Percentiles rank a stretch among this genome's conserved stretches.
Evolutionary conservation across 2,888 invertebrate genomes (phyloP).

Genomic region (Lasioglossum pauxillum): DNA sequence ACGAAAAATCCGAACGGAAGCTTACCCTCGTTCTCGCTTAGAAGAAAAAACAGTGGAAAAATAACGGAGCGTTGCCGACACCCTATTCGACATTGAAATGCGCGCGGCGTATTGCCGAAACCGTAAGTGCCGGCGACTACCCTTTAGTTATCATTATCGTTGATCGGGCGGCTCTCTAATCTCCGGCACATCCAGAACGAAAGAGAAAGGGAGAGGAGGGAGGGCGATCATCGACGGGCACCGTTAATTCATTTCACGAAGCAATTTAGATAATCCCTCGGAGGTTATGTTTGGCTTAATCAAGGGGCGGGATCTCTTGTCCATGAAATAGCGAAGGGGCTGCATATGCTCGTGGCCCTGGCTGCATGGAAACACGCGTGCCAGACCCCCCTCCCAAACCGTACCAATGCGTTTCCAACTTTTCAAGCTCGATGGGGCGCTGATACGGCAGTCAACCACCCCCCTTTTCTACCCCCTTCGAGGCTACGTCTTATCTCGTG

Average conservation of each 20-base stretch:
- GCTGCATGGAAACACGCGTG: slow-evolving; percentile 59
- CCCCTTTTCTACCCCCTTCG: slow-evolving; percentile 34
- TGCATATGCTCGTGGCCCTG: slow-evolving; percentile 75
- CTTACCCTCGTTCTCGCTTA: background rate
- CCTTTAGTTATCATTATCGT: slow-evolving; percentile 68
- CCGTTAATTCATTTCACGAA: slow-evolving; percentile 83
- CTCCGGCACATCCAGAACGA: slow-evolving; percentile 49
- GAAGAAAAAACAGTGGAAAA: slow-evolving; percentile 13
- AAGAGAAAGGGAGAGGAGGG: slow-evolving; percentile 48
- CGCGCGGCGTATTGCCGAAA: slow-evolving; percentile 29
- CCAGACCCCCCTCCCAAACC: slow-evolving; percentile 29
- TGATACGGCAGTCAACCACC: slow-evolving; percentile 25
- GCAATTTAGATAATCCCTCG: slow-evolving; percentile 82
- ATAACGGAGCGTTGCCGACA: slow-evolving; percentile 21
- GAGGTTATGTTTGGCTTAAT: slow-evolving; percentile 81
- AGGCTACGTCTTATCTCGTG: slow-evolving; percentile 69
- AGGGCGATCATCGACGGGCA: slow-evolving; percentile 73
- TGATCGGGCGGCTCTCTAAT: slow-evolving; percentile 59
- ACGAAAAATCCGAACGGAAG: background rate
- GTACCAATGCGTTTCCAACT: slow-evolving; percentile 56
- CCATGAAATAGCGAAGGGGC: slow-evolving; percentile 73
- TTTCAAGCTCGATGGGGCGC: slow-evolving; percentile 49
- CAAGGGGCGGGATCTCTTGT: slow-evolving; percentile 76
- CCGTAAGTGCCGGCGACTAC: slow-evolving; percentile 33
- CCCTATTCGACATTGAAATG: slow-evolving; percentile 32